Base-by-base conservation (phyloP, 2,888 invertebrate species). In the Tupiocoris notatus region DNA sequence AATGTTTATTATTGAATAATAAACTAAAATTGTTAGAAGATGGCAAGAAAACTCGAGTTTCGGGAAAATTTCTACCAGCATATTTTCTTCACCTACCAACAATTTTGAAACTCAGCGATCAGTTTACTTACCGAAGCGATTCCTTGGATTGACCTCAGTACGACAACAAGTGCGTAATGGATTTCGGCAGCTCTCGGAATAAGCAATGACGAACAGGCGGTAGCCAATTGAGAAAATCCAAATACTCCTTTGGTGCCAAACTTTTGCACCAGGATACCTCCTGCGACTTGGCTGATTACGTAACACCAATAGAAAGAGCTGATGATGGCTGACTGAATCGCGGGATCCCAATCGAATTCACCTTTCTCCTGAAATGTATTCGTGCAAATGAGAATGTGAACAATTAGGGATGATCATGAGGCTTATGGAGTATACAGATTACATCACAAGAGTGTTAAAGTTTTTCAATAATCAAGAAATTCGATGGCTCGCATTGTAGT, bases 251-350 rank as follows among this genome's bases (percentile, higher is more conserved):
- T 91, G 17, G 91, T 90, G 73, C 91, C 91, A 81, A 90, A 87
- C 82, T 88, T 86, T 83, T 91, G 91, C 0, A 91, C 90, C 23
- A 91, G 88, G 79, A 90, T 85, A 23, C 91, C 91, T 16, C 91
- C 91, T 22, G 89, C 88, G 16, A 89, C 85, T 84, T 91, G 91
- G 0, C 90, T 90, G 16, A 91, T 83, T 77, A 91, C 90, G 83
- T 91, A 91, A 79, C 90, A 90, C 90, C 90, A 90, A 83, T 90
- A 91, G 83, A 91, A 91, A 0, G 90, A 90, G 65, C 90, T 86
- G 58, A 90, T 82, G 75, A 91, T 89, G 75, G 88, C 86, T 12
- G 89, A 88, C 82, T 90, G 90, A n/a, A 88, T 86, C 24, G 86
- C 83, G 24, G 88, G 85, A 78, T 88, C 88, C 91, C 90, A 91